Evolutionary conservation across 2,797 vertebrate genomes (phyloP).

Genomic region (Tenualosa thibaudeaui): DNA sequence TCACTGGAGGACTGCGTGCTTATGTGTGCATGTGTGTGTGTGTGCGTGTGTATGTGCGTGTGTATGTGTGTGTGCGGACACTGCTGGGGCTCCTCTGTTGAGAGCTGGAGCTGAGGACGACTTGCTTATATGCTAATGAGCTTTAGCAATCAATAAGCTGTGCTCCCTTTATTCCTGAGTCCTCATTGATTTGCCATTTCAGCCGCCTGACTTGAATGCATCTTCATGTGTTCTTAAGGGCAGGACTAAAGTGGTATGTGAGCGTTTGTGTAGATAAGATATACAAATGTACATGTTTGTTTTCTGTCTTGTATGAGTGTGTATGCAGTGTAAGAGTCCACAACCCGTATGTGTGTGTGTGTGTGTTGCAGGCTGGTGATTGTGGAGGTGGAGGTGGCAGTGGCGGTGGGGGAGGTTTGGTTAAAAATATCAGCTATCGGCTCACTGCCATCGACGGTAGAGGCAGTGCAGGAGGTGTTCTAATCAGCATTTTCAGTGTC

Average conservation of each 20-base stretch:
- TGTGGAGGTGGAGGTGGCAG: no score
- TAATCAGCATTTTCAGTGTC: conserved; percentile 18
- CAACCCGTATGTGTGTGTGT: not conserved
- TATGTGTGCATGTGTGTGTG: conserved; percentile 1
- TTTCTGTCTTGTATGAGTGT: not conserved
- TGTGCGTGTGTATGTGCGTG: not conserved
- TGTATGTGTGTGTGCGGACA: not conserved
- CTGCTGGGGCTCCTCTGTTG: not conserved
- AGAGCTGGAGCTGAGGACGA: not conserved
- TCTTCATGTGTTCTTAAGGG: conserved; percentile 9
- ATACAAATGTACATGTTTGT: not conserved
- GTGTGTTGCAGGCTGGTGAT: not conserved
- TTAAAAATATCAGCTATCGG: conserved; percentile 17
- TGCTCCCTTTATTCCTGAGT: conserved; percentile 25
- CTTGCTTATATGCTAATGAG: not conserved
- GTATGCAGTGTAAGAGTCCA: not conserved
- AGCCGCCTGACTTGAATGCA: conserved; percentile 8
- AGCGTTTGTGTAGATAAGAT: not conserved
- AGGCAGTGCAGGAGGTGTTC: conserved; percentile 9
- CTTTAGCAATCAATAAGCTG: not conserved
- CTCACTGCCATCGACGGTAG: not conserved
- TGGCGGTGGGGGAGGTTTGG: not conserved
- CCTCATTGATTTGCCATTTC: conserved; percentile 38
- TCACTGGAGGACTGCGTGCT: not conserved
- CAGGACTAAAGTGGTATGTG: not conserved